Evolutionary conservation across 2,113 vertebrate species (phyloP).

Genomic region (Corythornis vintsioides): DNA sequence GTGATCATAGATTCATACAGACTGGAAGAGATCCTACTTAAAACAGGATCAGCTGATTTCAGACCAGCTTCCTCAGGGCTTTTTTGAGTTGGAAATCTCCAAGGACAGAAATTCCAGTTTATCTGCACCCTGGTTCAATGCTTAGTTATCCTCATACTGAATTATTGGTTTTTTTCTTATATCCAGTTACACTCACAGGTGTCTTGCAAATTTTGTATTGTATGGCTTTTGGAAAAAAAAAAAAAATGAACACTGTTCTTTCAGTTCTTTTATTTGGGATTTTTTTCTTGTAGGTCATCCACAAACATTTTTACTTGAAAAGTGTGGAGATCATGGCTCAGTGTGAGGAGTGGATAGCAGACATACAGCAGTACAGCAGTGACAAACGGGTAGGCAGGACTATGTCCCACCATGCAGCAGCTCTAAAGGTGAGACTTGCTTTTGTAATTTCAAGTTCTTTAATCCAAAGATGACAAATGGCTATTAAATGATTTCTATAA

Average conservation of each 20-base stretch:
- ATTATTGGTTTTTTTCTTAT: not conserved
- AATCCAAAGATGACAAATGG: not conserved
- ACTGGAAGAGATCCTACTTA: not conserved
- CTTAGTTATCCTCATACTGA: not conserved
- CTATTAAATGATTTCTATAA: not conserved
- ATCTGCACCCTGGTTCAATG: not conserved
- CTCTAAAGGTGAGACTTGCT: slow-evolving; percentile 86
- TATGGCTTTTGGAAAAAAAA: not conserved
- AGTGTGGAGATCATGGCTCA: slow-evolving; percentile 95
- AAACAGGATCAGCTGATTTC: not conserved
- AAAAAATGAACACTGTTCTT: not conserved
- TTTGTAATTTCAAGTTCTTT: not conserved
- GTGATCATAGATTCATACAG: fast-evolving
- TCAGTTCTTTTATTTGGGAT: not conserved
- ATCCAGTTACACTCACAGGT: not conserved
- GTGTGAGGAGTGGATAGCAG: slow-evolving; percentile 98
- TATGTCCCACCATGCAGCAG: slow-evolving; percentile 98
- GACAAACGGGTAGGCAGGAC: slow-evolving; percentile 97
- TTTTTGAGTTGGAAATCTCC: not conserved
- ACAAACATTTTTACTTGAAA: slow-evolving; percentile 99
- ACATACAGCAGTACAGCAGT: slow-evolving; percentile 99
- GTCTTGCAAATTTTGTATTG: not conserved
- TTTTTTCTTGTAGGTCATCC: slow-evolving; percentile 86
- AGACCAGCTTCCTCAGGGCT: not conserved
- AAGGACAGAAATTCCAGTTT: not conserved